Evolutionary conservation across 2,113 vertebrate species (phyloP), one percentile per base, ranked within the genome.

Genomic region (Hipposideros armiger): DNA sequence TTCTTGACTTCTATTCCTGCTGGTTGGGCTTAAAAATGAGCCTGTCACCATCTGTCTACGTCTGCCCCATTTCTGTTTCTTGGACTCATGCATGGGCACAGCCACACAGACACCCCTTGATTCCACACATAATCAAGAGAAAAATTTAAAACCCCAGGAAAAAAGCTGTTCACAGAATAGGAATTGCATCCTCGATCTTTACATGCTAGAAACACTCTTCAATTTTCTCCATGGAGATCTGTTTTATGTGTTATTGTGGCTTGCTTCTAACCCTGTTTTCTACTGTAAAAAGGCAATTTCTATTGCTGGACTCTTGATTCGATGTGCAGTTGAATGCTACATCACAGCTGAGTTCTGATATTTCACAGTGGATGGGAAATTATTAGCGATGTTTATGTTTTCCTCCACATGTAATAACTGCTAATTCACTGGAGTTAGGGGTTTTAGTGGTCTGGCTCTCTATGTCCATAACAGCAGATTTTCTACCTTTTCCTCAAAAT

Each of bases 171-270:
- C 96, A 91, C 87, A 90, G 86, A 90, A 97, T 92, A 87, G 2
- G 42, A 97, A 98, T 98, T 98, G 97, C 93, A 97, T 97, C 97
- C 97, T 98, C 85, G 96, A 97, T 98, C 96, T 98, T 98, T 98
- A 94, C 96, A 96, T 98, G 93, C 92, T 95, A 97, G 92, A 97
- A 96, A 78, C 94, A 97, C 97, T 96, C 98, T 98, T 97, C 98
- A 97, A 97, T 98, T 98, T 98, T 96, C 98, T 98, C 87, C 87
- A 64, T 76, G 73, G 97, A 98, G 82, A 96, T 97, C 95, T 97
- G 80, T 93, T 98, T 98, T 98, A 82, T 97, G 6, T 97, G 97
- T 97, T 98, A 97, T 97, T 98, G 97, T 97, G 76, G 82, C 95
- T 97, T 97, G 97, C 96, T 97, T 98, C 92, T 96, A 97, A 96